phyloP scores from a whole-genome alignment of 2,797 vertebrate genomes.

The Thunnus albacares region DNA sequence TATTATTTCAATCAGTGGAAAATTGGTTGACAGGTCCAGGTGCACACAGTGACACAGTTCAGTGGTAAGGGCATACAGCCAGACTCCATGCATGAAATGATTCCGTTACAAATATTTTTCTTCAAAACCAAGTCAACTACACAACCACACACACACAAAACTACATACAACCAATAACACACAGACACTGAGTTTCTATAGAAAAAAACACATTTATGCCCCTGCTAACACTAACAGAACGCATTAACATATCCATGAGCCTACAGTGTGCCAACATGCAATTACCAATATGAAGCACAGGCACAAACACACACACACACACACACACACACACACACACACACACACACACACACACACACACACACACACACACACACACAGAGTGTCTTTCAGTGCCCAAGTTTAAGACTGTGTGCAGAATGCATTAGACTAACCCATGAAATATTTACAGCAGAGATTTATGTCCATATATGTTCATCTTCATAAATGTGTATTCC shows the following conservation, averaged over 20 bases:
- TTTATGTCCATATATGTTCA: constrained; percentile 30
- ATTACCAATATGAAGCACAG: too few relatives aligned
- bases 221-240: too few relatives aligned
- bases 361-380: neutral
- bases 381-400: accelerated
- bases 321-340: neutral
- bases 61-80: neutral
- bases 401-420: constrained; percentile 5
- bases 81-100: neutral
- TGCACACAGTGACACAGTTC: constrained; percentile 24
- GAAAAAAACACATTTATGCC: neutral
- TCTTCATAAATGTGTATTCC: constrained; percentile 21
- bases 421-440: constrained; percentile 22
- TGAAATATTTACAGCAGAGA: constrained; percentile 46
- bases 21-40: constrained; percentile 19
- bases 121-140: too few relatives aligned
- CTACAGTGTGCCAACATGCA: too few relatives aligned
- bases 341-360: neutral
- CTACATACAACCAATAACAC: neutral
- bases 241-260: neutral
- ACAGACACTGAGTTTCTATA: neutral
- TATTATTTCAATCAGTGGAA: constrained; percentile 57
- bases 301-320: neutral
- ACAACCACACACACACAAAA: neutral
- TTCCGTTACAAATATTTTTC: neutral